A percentile compares a stretch with the other conserved stretches of the same genome.
phyloP scores from a whole-genome alignment of 2,797 vertebrate species.

The Trematomus bernacchii region DNA sequence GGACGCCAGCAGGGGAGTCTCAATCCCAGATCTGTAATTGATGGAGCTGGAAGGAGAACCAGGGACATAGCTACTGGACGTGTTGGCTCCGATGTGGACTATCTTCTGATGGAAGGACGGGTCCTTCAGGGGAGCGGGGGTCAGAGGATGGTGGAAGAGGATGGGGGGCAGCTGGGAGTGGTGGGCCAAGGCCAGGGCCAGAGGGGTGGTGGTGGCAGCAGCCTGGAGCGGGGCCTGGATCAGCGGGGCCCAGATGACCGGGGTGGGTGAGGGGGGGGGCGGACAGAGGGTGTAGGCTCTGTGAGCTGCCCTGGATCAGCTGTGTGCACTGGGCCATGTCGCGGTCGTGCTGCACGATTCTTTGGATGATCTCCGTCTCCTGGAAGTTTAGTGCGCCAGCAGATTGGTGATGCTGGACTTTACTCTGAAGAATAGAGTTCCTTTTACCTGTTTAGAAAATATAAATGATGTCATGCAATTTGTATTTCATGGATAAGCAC shows the following conservation, averaged over 20 bases:
- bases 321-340: constrained; percentile 97
- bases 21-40: constrained; percentile 82
- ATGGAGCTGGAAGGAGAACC: constrained; percentile 73
- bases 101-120: constrained; percentile 82
- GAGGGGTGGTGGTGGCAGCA: constrained; percentile 93
- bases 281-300: constrained; percentile 72
- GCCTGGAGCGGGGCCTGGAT: constrained; percentile 97
- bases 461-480: constrained; percentile 5
- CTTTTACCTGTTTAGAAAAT: constrained; percentile 89
- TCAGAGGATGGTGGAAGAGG: constrained; percentile 91
- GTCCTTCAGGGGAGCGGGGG: constrained; percentile 82
- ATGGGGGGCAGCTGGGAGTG: constrained; percentile 92
- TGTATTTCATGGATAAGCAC: background rate
- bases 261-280: constrained; percentile 85
- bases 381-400: constrained; percentile 95
- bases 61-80: constrained; percentile 81
- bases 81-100: constrained; percentile 78
- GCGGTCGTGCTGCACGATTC: constrained; percentile 97
- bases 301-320: constrained; percentile 86
- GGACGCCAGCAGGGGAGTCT: constrained; percentile 87
- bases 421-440: constrained; percentile 95
- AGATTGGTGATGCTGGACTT: constrained; percentile 97
- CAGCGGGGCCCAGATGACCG: constrained; percentile 96
- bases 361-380: constrained; percentile 99
- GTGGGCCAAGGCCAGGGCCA: constrained; percentile 95